Percentiles rank a stretch among this genome's conserved stretches.
These are phyloP conservation scores for Apoderus coryli DNA, from an alignment of 2,888 invertebrate species.

Conservation along the genomic window DNA sequence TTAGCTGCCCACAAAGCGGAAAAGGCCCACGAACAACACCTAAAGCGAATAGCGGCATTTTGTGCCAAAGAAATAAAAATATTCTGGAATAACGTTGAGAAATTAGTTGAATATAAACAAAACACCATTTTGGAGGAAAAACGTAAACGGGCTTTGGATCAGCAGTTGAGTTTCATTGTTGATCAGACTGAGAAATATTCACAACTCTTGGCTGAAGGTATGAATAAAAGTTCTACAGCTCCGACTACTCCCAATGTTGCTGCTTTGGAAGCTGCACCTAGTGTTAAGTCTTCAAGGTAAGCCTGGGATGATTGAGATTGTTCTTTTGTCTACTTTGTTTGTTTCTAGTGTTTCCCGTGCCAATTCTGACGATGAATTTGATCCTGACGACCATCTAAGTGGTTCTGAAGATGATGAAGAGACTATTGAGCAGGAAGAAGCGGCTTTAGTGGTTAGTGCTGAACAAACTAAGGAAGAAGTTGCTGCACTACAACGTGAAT, in stretches of 20 bases:
- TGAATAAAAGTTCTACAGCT: constrained; percentile 46
- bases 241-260: constrained; percentile 37
- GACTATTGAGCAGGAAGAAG: constrained; percentile 78
- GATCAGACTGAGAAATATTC: constrained; percentile 98
- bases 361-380: constrained; percentile 63
- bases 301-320: no score
- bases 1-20: constrained; percentile 79
- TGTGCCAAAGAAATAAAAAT: constrained; percentile 86
- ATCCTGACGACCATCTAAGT: constrained; percentile 59
- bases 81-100: constrained; percentile 95
- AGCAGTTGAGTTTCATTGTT: constrained; percentile 94
- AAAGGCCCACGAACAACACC: constrained; percentile 76
- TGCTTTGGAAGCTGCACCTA: no score
- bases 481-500: constrained; percentile 75
- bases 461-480: constrained; percentile 56
- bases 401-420: constrained; percentile 81
- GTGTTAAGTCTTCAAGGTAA: no score
- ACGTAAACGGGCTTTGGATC: constrained; percentile 85
- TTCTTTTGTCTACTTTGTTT: no score
- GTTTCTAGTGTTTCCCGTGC: constrained; percentile 30
- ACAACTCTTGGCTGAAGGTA: constrained; percentile 73
- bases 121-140: constrained; percentile 87
- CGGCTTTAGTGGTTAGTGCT: constrained; percentile 35
- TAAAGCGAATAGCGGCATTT: constrained; percentile 74
- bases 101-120: constrained; percentile 90